Evolutionary conservation across 2,888 invertebrate species (phyloP).

Genomic region (Platynereis dumerilii): DNA sequence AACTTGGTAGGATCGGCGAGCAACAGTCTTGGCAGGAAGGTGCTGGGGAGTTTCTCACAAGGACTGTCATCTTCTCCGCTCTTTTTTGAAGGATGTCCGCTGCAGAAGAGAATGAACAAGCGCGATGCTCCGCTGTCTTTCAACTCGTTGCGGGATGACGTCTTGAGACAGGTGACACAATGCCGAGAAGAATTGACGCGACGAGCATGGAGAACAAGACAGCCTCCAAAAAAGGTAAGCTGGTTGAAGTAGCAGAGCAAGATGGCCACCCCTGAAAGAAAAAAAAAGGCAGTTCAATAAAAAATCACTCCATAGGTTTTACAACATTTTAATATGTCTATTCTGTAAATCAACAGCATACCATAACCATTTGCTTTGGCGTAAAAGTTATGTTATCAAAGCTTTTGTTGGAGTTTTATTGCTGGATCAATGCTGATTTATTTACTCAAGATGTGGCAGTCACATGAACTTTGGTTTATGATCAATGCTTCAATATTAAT

Average conservation of each 20-base stretch:
- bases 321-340: too few species aligned
- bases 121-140: conserved; percentile 7
- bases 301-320: too few species aligned
- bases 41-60: conserved; percentile 40
- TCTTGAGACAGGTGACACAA: conserved; percentile 35
- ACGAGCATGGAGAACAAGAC: conserved; percentile 47
- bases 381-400: too few species aligned
- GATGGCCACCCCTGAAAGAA: conserved; percentile 47
- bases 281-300: neutral
- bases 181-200: conserved; percentile 42
- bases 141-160: conserved; percentile 13
- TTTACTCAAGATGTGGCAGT: too few species aligned
- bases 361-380: too few species aligned
- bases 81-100: conserved; percentile 35
- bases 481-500: too few species aligned
- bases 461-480: too few species aligned
- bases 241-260: conserved; percentile 50
- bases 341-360: too few species aligned
- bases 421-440: too few species aligned
- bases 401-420: too few species aligned
- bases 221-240: conserved; percentile 47
- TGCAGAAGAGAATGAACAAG: conserved; percentile 52
- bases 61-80: conserved; percentile 39
- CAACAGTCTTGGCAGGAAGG: conserved; percentile 39
- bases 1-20: conserved; percentile 34